These are phyloP conservation scores for Notocelia uddmanniana DNA, from an alignment of 2,888 invertebrate species.

Conservation along the genomic window DNA sequence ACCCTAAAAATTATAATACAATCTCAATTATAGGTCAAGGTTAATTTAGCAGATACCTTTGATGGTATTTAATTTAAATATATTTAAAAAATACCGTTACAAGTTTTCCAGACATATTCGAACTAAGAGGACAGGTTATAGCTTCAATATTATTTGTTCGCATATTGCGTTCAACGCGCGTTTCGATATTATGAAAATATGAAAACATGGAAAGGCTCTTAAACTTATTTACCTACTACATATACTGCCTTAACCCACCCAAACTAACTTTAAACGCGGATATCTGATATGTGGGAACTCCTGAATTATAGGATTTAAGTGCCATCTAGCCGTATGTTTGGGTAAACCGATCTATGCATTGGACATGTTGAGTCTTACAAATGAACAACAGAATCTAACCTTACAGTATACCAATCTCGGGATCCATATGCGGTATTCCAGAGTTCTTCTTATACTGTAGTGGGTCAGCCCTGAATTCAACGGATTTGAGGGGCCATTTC, in stretches of 20 bases:
- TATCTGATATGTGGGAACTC: too few relatives aligned
- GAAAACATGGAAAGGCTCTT: not conserved
- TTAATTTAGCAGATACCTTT: not conserved
- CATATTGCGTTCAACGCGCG: not conserved
- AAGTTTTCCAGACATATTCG: not conserved
- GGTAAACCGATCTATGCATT: not conserved
- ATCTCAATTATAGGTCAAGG: not conserved
- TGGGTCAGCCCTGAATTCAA: slow-evolving; percentile 98
- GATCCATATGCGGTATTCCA: slow-evolving; percentile 94
- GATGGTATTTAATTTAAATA: too few relatives aligned
- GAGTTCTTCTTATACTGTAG: slow-evolving; percentile 95
- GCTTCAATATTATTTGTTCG: slow-evolving; percentile 4
- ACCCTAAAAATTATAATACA: too few relatives aligned
- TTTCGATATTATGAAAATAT: not conserved
- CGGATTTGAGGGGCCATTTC: slow-evolving; percentile 94
- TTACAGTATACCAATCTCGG: slow-evolving; percentile 94
- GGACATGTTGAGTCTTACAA: not conserved
- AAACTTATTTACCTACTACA: not conserved
- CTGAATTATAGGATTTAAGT: not conserved
- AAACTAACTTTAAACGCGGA: too few relatives aligned
- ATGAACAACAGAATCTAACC: slow-evolving; percentile 36
- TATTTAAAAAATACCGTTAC: not conserved
- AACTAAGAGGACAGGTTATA: not conserved
- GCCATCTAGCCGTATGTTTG: not conserved
- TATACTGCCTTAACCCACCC: not conserved